A percentile compares a stretch with the other conserved stretches of the same genome.
phyloP scores from a whole-genome alignment of 53 echinoderm and acorn worm species.

The Mesocentrotus franciscanus region DNA sequence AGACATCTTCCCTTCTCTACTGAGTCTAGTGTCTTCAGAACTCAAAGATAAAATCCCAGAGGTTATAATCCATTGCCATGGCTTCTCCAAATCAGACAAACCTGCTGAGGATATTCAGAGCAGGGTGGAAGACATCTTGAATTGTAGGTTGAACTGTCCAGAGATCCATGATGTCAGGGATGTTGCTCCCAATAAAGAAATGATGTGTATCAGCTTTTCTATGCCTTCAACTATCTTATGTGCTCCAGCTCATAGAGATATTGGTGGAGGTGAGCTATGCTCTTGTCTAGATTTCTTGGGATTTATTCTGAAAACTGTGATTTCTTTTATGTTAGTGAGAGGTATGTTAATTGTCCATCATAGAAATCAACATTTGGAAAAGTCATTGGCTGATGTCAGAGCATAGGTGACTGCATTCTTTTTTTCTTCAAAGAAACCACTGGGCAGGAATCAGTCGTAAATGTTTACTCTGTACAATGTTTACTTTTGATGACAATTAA shows the following conservation, averaged over 20 bases:
- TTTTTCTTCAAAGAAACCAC: too few relatives aligned
- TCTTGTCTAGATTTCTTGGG: not conserved
- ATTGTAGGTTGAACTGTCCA: slow-evolving; percentile 37
- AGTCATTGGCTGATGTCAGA: too few relatives aligned
- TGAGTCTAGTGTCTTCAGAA: slow-evolving; percentile 61
- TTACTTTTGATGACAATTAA: too few relatives aligned
- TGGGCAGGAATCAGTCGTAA: too few relatives aligned
- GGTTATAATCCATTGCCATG: slow-evolving; percentile 88
- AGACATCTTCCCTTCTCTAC: slow-evolving; percentile 78
- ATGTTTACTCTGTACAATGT: too few relatives aligned
- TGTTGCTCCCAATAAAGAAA: slow-evolving; percentile 98
- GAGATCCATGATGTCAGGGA: slow-evolving; percentile 88
- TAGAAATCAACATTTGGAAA: too few relatives aligned
- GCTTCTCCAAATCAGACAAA: slow-evolving; percentile 86
- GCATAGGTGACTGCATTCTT: too few relatives aligned
- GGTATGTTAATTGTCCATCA: too few relatives aligned
- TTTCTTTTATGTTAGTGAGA: too few relatives aligned
- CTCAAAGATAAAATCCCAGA: slow-evolving; percentile 63
- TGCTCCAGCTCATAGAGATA: slow-evolving; percentile 12
- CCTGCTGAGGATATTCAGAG: slow-evolving; percentile 69
- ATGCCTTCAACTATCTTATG: slow-evolving; percentile 76
- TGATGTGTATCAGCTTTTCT: slow-evolving; percentile 91
- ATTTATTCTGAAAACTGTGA: too few relatives aligned
- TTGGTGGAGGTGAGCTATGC: not conserved
- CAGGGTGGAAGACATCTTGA: slow-evolving; percentile 75